Evolutionary conservation across 2,888 invertebrate species (phyloP).

Genomic region (Lycaena phlaeas): DNA sequence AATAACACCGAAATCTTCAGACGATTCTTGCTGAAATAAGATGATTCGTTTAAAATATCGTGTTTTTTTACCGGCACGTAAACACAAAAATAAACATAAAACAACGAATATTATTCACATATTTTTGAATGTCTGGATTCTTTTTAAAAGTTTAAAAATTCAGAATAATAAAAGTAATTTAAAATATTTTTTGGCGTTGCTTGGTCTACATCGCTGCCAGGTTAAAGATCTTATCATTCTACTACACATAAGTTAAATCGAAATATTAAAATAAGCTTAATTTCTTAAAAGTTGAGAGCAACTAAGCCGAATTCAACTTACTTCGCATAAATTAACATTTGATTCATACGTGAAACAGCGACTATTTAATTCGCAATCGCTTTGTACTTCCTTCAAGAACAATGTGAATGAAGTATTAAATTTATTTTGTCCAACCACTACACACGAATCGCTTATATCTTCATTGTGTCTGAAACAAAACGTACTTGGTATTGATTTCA

Average conservation of each 20-base stretch:
- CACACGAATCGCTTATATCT: slow-evolving; percentile 64
- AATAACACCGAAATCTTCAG: slow-evolving; percentile 75
- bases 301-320: slow-evolving; percentile 26
- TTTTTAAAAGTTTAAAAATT: too few species aligned
- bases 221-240: too few species aligned
- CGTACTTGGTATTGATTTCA: neutral
- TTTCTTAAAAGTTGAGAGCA: too few species aligned
- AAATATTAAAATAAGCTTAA: too few species aligned
- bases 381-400: slow-evolving; percentile 56
- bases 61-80: too few species aligned
- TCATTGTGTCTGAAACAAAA: slow-evolving; percentile 34
- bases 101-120: too few species aligned
- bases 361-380: slow-evolving; percentile 60
- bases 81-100: too few species aligned
- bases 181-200: too few species aligned
- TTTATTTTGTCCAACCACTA: slow-evolving; percentile 73
- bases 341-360: slow-evolving; percentile 67
- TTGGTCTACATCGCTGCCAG: too few species aligned
- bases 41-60: neutral
- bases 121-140: too few species aligned
- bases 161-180: too few species aligned
- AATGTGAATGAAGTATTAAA: slow-evolving; percentile 65
- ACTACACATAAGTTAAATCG: too few species aligned
- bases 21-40: slow-evolving; percentile 2
- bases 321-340: slow-evolving; percentile 45